phyloP scores from a whole-genome alignment of 2,888 invertebrate species.

The Schizaphis graminum region DNA sequence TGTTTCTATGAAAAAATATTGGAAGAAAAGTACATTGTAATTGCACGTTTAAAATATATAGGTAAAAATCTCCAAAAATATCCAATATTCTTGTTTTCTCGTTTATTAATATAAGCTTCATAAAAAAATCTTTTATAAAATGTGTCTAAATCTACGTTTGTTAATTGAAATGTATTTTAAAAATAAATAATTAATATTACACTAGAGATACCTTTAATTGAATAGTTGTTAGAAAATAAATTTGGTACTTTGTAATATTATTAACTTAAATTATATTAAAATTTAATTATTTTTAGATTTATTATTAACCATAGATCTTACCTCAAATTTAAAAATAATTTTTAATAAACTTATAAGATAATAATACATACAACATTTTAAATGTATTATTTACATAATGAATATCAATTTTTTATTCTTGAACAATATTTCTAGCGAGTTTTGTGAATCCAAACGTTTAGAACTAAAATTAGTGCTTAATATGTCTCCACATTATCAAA shows the following conservation, averaged over 20 bases:
- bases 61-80: background rate
- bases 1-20: background rate
- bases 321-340: background rate
- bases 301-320: background rate
- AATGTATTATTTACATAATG: too few species aligned
- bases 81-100: background rate
- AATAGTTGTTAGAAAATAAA: background rate
- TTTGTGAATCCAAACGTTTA: background rate
- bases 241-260: background rate
- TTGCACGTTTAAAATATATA: background rate
- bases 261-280: background rate
- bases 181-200: background rate
- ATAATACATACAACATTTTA: background rate
- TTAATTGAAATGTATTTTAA: too few species aligned
- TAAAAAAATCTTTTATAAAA: background rate
- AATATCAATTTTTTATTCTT: background rate
- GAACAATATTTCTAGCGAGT: background rate
- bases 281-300: background rate
- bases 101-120: background rate
- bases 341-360: background rate
- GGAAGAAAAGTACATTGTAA: background rate
- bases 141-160: too few species aligned
- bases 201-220: background rate
- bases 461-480: conserved; percentile 16
- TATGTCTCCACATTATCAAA: conserved; percentile 31